Evolutionary conservation across 2,113 vertebrate species (phyloP).

Genomic region (Tylochromis polylepis): DNA sequence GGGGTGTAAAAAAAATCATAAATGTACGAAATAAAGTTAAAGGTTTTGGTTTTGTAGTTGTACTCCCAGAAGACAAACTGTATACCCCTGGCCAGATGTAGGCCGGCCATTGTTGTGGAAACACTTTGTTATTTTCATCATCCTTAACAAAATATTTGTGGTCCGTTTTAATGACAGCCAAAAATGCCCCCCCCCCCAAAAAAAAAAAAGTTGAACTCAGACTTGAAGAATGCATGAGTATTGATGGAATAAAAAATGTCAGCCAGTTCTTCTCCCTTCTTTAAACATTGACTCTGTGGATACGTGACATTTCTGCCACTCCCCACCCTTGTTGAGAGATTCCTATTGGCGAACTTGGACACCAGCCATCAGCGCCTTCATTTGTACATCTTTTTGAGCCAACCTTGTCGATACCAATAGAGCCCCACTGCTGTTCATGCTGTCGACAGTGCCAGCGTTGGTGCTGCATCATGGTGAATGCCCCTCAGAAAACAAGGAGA

Average conservation of each 20-base stretch:
- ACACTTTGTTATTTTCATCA: neutral
- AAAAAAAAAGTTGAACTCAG: neutral
- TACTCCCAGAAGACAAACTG: neutral
- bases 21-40: neutral
- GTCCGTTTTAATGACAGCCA: neutral
- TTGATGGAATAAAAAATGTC: constrained; percentile 19
- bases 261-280: neutral
- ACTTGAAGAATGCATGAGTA: constrained; percentile 2
- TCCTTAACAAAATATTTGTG: neutral
- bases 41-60: neutral
- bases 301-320: constrained; percentile 22
- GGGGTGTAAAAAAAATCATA: neutral
- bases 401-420: constrained; percentile 44
- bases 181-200: neutral
- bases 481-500: constrained; percentile 18
- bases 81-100: neutral
- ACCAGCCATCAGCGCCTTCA: constrained; percentile 12
- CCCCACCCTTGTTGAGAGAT: neutral
- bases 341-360: constrained; percentile 17
- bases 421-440: neutral
- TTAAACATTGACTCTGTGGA: constrained; percentile 34
- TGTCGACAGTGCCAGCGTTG: neutral
- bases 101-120: neutral
- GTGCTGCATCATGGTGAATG: neutral
- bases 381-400: neutral